phyloP scores from a whole-genome alignment of 2,113 vertebrate species.

The Romanogobio albipinnatus region DNA sequence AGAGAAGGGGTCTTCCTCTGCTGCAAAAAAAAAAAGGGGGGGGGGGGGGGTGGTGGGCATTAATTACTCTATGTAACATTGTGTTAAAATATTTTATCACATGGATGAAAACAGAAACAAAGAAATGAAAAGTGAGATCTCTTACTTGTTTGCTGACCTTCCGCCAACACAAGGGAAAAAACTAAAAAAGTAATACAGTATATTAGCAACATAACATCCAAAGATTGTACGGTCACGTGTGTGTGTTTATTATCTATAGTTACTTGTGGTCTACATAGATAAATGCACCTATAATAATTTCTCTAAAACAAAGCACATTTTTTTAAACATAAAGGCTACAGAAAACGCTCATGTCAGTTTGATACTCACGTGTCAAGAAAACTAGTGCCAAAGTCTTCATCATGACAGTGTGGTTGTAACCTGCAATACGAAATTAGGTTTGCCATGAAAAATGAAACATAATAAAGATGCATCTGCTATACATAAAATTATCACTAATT shows the following conservation, averaged over 20 bases:
- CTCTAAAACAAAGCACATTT: neutral
- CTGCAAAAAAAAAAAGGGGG: constrained; percentile 7
- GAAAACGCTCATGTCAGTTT: too few species aligned
- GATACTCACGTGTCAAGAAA: constrained; percentile 73
- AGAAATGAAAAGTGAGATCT: neutral
- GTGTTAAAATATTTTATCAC: neutral
- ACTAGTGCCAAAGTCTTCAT: constrained; percentile 69
- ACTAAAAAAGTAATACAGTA: constrained; percentile 62
- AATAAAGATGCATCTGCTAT: neutral
- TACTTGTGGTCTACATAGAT: neutral
- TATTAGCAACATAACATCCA: neutral
- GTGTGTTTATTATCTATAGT: neutral
- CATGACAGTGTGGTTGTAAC: constrained; percentile 64
- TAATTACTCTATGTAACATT: neutral
- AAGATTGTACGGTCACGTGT: neutral
- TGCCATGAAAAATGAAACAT: neutral
- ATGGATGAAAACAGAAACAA: neutral
- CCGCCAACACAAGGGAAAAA: constrained; percentile 72
- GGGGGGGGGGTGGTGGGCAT: neutral
- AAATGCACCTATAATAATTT: neutral
- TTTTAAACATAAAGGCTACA: too few species aligned
- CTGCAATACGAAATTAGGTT: constrained; percentile 44
- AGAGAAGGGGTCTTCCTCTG: constrained; percentile 74
- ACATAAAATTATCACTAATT: neutral
- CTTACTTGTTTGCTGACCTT: constrained; percentile 68